Percentiles rank a stretch among this genome's conserved stretches.
Evolutionary conservation across 2,113 vertebrate genomes (phyloP).

Genomic region (Neogobius melanostomus): DNA sequence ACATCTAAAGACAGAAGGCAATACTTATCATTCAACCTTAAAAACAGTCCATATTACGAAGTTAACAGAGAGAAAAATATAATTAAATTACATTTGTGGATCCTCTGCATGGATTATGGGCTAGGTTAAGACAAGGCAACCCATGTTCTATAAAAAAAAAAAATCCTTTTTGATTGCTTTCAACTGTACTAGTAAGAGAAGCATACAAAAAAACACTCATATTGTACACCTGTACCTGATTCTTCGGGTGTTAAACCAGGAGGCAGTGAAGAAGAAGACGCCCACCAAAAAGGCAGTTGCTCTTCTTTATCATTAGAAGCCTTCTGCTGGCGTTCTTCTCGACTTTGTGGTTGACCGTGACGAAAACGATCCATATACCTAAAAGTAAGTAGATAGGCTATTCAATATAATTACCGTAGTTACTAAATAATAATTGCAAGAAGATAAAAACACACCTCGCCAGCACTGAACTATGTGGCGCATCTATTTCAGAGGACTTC

Average conservation of each 20-base stretch:
- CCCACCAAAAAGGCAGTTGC: conserved; percentile 82
- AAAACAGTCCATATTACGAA: not conserved
- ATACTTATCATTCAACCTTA: not conserved
- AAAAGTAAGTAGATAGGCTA: conserved; percentile 12
- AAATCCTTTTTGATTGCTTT: not conserved
- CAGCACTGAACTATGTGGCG: conserved; percentile 73
- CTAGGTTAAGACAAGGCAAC: conserved; percentile 12
- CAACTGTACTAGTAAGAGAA: not conserved
- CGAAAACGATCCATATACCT: conserved; percentile 88
- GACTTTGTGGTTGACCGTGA: conserved; percentile 80
- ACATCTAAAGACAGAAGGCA: conserved; percentile 37
- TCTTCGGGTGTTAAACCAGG: conserved; percentile 57
- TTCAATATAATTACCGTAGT: not conserved
- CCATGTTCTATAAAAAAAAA: not conserved
- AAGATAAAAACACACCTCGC: conserved; percentile 73
- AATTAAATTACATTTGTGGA: conserved; percentile 49
- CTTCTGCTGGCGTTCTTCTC: conserved; percentile 72
- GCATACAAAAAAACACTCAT: not conserved
- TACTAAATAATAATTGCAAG: not conserved
- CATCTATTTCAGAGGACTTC: conserved; percentile 22
- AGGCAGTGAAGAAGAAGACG: conserved; percentile 55
- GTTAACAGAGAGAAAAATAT: conserved; percentile 5
- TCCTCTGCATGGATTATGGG: conserved; percentile 37
- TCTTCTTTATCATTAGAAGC: conserved; percentile 33
- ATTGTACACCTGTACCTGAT: conserved; percentile 33